These are phyloP conservation scores for Pimephales promelas DNA, from an alignment of 2,113 vertebrate species.

Conservation along the genomic window DNA sequence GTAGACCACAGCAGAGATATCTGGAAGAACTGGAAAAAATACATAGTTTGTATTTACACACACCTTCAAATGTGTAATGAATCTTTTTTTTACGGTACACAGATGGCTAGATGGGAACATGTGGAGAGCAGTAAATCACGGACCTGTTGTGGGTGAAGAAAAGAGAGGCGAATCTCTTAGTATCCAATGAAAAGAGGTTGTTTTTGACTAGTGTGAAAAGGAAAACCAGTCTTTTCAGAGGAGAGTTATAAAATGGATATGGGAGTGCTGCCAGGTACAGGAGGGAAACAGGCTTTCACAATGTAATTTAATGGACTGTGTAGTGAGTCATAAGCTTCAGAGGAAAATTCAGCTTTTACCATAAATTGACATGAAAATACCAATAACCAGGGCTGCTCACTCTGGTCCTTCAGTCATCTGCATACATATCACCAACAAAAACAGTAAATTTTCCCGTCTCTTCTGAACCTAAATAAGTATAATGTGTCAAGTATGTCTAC, in stretches of 20 bases:
- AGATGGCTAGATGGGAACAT: constrained; percentile 1
- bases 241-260: constrained; percentile 36
- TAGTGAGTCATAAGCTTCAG: constrained; percentile 18
- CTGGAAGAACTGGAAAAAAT: not conserved
- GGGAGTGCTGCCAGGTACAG: constrained; percentile 5
- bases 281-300: constrained; percentile 20
- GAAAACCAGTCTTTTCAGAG: constrained; percentile 40
- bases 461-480: not conserved
- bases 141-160: constrained; percentile 27
- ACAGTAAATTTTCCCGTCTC: not conserved
- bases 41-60: not conserved
- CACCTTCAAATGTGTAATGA: constrained; percentile 32
- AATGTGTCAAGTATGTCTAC: constrained; percentile 6
- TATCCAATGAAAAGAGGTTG: constrained; percentile 10
- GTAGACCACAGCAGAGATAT: not conserved
- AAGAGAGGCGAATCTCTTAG: constrained; percentile 15
- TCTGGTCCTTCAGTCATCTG: not conserved
- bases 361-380: constrained; percentile 41
- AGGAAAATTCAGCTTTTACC: constrained; percentile 25
- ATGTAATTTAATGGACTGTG: constrained; percentile 23
- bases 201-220: constrained; percentile 8
- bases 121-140: constrained; percentile 16
- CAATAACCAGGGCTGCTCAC: not conserved
- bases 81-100: not conserved
- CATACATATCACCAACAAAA: not conserved